These are phyloP conservation scores for Orientallactaga bullata DNA, from an alignment of 2,113 vertebrate genomes.

Conservation along the genomic window DNA sequence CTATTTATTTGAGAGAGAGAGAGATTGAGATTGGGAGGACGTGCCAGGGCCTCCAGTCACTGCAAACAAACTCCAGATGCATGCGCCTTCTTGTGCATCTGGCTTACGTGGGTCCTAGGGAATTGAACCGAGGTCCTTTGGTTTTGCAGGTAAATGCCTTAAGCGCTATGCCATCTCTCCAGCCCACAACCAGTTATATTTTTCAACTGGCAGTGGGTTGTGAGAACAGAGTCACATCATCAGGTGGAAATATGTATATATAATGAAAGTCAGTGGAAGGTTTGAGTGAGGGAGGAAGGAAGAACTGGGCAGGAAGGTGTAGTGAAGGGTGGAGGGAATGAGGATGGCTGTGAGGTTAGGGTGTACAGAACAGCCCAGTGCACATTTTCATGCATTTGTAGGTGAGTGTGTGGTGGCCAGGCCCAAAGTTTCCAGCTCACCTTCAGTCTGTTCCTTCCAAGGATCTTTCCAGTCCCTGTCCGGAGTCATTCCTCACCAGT, in stretches of 20 bases:
- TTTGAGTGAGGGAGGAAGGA: background rate
- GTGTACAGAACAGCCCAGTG: background rate
- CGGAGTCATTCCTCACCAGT: background rate
- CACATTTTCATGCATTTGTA: too few relatives aligned
- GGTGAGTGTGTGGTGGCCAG: too few relatives aligned
- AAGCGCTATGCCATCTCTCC: too few relatives aligned
- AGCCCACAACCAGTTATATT: background rate
- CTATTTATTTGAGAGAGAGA: too few relatives aligned
- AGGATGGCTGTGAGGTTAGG: background rate
- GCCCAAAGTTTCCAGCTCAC: background rate
- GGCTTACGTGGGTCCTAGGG: too few relatives aligned
- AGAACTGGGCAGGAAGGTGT: background rate
- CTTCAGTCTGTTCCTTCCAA: background rate
- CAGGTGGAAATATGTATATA: background rate
- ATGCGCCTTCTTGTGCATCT: too few relatives aligned
- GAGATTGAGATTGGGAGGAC: too few relatives aligned
- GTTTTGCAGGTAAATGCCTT: too few relatives aligned
- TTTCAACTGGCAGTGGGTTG: background rate
- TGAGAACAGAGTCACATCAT: background rate
- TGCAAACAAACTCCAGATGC: too few relatives aligned
- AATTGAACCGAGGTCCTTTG: too few relatives aligned
- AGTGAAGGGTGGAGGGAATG: background rate
- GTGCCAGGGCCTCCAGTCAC: too few relatives aligned
- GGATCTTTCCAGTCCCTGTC: too few relatives aligned
- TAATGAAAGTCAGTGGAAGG: background rate